Percentiles rank a stretch among this genome's conserved stretches.
Evolutionary conservation across 2,888 invertebrate genomes (phyloP).

Genomic region (Cataglyphis altisquamis): DNA sequence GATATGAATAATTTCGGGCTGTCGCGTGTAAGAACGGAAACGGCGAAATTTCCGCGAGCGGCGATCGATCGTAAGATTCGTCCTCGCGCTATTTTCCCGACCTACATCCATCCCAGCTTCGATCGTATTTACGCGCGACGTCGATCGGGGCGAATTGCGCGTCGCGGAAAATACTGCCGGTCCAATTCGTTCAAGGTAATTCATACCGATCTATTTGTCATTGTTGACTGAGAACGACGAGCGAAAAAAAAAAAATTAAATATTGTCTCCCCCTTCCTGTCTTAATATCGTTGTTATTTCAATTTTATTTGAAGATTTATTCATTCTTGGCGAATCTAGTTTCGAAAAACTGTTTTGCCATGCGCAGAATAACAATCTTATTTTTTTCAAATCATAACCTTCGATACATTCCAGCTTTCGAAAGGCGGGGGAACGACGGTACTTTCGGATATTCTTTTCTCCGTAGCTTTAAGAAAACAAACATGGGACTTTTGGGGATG

Average conservation of each 20-base stretch:
- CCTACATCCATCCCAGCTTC: constrained; percentile 45
- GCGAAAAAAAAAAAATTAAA: neutral
- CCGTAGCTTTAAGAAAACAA: constrained; percentile 58
- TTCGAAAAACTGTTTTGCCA: neutral
- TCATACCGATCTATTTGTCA: constrained; percentile 14
- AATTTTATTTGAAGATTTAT: neutral
- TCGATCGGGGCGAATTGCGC: constrained; percentile 36
- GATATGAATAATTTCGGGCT: neutral
- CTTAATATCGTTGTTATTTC: neutral
- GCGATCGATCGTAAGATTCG: constrained; percentile 41
- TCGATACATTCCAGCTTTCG: neutral
- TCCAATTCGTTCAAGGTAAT: constrained; percentile 19
- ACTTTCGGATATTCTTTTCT: neutral
- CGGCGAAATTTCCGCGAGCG: neutral
- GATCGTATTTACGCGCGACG: constrained; percentile 38
- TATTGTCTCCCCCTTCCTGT: neutral
- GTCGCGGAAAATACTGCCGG: constrained; percentile 35
- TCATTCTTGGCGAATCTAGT: neutral
- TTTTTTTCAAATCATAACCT: neutral
- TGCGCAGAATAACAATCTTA: neutral
- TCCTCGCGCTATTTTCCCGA: constrained; percentile 43
- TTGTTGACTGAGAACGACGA: neutral
- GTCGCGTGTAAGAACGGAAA: neutral
- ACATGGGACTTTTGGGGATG: constrained; percentile 66
- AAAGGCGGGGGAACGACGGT: neutral